Conservation (phyloP, 2,888 invertebrate genomes). For the Leucophenga maculata region DNA sequence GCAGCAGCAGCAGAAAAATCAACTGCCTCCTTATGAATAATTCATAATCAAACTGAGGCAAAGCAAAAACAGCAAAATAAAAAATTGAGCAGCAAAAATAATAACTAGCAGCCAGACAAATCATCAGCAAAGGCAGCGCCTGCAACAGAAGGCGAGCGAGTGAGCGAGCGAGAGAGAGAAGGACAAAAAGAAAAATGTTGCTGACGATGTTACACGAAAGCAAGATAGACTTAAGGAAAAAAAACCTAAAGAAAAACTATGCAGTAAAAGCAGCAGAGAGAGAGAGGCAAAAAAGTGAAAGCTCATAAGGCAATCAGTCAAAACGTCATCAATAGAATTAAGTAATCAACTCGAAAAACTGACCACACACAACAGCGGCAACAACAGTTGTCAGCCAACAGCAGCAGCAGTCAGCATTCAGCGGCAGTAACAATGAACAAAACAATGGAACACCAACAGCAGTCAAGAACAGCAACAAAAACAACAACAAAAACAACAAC, state of each 20-base stretch:
- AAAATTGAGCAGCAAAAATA: constrained; percentile 1
- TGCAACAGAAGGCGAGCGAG: constrained; percentile 2
- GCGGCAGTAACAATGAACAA: neutral
- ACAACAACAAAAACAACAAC: constrained; percentile 6
- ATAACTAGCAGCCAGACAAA: neutral
- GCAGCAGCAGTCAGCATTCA: constrained; percentile 26
- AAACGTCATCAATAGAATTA: constrained; percentile 69
- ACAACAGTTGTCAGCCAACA: constrained; percentile 27
- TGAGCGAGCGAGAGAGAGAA: constrained; percentile 1
- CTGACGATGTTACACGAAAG: too few species aligned
- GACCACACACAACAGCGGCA: constrained; percentile 51
- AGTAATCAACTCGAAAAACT: constrained; percentile 61
- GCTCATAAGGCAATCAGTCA: constrained; percentile 65
- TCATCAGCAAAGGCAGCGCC: constrained; percentile 18
- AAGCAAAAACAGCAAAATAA: neutral
- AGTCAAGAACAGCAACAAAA: neutral
- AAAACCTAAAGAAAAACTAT: constrained; percentile 9
- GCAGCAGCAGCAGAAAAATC: constrained; percentile 43
- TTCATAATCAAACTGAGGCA: constrained; percentile 33
- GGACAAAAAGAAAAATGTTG: too few species aligned
- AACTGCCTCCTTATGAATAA: constrained; percentile 39
- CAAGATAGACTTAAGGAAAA: neutral
- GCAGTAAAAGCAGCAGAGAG: constrained; percentile 6
- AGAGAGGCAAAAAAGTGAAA: constrained; percentile 53
- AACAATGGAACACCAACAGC: neutral